phyloP scores from a whole-genome alignment of 2,797 vertebrate species.

The Smutsia temminckii region DNA sequence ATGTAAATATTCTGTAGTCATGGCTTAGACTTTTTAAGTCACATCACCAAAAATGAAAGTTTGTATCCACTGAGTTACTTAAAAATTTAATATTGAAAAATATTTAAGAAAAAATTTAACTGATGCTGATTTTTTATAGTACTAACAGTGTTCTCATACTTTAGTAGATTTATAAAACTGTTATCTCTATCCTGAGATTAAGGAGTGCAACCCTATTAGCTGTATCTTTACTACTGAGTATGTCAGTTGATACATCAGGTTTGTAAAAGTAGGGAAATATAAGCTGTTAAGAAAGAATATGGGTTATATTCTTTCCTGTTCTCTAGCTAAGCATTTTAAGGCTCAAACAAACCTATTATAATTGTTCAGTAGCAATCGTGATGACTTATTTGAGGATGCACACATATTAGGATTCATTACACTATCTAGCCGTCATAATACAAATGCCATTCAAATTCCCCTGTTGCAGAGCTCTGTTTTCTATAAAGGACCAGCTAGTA shows the following conservation, averaged over 20 bases:
- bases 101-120: constrained; percentile 57
- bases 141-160: constrained; percentile 35
- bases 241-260: not conserved
- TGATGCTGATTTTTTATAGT: constrained; percentile 51
- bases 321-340: not conserved
- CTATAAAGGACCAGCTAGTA: not conserved
- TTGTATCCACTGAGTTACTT: constrained; percentile 44
- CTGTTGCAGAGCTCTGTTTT: not conserved
- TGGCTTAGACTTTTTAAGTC: constrained; percentile 72
- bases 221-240: not conserved
- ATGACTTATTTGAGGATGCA: not conserved
- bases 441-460: not conserved
- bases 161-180: constrained; percentile 59
- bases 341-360: not conserved
- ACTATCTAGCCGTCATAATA: not conserved
- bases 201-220: constrained; percentile 1
- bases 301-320: not conserved
- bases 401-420: not conserved
- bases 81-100: constrained; percentile 65
- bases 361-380: not conserved
- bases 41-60: constrained; percentile 69
- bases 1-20: constrained; percentile 69
- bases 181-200: constrained; percentile 68
- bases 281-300: not conserved
- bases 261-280: constrained; percentile 41